phyloP scores from a whole-genome alignment of 1,140 invertebrate species.

The Nebria ingens region DNA sequence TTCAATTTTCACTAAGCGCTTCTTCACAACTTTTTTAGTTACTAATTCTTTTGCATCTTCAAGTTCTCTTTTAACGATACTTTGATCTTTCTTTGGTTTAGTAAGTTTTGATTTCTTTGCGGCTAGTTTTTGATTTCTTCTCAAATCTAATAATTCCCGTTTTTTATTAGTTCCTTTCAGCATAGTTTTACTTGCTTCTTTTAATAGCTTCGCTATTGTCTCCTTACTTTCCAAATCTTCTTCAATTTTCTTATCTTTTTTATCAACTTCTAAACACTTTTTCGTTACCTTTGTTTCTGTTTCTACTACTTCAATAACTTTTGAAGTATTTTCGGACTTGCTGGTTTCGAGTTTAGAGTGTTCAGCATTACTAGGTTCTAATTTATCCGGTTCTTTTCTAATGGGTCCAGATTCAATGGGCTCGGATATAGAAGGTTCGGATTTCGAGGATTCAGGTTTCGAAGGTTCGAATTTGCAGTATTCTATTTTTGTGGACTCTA shows the following conservation, averaged over 20 bases:
- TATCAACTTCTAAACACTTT: too few species aligned
- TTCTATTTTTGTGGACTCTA: too few species aligned
- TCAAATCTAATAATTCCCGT: slow-evolving; percentile 5
- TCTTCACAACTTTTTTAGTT: neutral
- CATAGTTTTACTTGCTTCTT: slow-evolving; percentile 23
- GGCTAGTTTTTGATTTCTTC: neutral
- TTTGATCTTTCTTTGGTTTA: slow-evolving; percentile 9
- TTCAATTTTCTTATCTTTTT: neutral
- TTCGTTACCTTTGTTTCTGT: neutral
- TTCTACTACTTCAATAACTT: too few species aligned
- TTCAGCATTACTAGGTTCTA: too few species aligned
- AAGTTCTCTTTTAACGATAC: neutral
- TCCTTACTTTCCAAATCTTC: neutral
- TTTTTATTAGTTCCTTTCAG: slow-evolving; percentile 27
- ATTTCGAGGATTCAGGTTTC: too few species aligned
- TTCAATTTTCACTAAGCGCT: neutral
- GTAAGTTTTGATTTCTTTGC: neutral
- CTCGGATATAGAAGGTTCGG: too few species aligned
- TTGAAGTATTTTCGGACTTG: too few species aligned
- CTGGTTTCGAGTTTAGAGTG: too few species aligned
- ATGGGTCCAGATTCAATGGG: too few species aligned
- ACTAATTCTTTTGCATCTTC: neutral
- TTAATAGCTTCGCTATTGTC: slow-evolving; percentile 13
- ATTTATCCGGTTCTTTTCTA: too few species aligned
- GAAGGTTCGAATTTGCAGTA: too few species aligned